These are phyloP conservation scores for Muscicapa adusta DNA, from an alignment of 2,113 vertebrate species.

Conservation along the genomic window DNA sequence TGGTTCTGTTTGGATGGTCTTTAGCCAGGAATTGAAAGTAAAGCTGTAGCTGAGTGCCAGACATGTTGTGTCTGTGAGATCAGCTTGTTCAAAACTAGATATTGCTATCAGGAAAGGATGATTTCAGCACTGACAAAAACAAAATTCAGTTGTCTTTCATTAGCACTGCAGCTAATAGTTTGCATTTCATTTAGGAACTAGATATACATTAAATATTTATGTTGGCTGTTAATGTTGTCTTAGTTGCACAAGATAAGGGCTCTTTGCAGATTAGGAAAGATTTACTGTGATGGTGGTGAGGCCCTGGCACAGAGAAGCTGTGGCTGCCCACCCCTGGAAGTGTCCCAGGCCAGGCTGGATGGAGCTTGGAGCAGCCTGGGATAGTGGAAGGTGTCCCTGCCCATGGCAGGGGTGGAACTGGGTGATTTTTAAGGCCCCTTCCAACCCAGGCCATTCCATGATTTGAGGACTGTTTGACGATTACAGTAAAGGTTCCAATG, in stretches of 20 bases:
- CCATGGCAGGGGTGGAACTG: background rate
- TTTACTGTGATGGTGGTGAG: background rate
- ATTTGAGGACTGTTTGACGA: background rate
- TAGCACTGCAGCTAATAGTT: background rate
- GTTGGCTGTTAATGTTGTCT: background rate
- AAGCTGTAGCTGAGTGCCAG: background rate
- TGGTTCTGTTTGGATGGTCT: background rate
- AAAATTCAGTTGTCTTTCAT: background rate
- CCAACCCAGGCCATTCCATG: background rate
- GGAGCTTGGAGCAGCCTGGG: background rate
- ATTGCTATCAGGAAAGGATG: background rate
- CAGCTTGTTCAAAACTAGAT: background rate
- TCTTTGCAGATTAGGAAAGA: background rate
- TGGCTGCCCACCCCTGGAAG: background rate
- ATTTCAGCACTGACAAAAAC: background rate
- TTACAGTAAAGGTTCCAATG: background rate
- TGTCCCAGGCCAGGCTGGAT: rapidly evolving
- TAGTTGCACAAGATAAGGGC: background rate
- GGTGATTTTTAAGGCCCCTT: background rate
- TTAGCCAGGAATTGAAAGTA: background rate
- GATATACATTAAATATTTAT: background rate
- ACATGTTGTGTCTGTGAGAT: background rate
- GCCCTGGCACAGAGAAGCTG: background rate
- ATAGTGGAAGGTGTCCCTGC: background rate
- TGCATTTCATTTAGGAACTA: background rate